These are phyloP conservation scores for Nephotettix cincticeps DNA, from an alignment of 1,140 invertebrate genomes.

Conservation along the genomic window DNA sequence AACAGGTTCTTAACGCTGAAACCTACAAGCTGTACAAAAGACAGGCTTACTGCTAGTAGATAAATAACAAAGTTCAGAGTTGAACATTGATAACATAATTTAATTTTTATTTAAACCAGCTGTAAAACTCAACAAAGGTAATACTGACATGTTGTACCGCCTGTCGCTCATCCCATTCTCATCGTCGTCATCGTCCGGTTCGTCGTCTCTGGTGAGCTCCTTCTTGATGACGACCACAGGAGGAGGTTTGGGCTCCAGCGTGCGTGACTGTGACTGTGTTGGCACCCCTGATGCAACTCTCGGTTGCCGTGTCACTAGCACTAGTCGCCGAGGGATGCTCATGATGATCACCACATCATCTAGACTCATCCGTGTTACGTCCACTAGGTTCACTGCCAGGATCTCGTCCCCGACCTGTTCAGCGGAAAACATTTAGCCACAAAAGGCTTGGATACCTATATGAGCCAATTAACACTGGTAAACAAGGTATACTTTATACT, in stretches of 20 bases:
- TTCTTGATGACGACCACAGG: conserved; percentile 93
- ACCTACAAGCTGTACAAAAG: too few species aligned
- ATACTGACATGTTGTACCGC: conserved; percentile 14
- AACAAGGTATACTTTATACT: too few species aligned
- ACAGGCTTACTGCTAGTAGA: too few species aligned
- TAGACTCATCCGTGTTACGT: conserved; percentile 95
- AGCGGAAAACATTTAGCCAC: too few species aligned
- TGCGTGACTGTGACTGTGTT: conserved; percentile 35
- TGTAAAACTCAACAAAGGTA: too few species aligned
- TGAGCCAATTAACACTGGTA: too few species aligned
- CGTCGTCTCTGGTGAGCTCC: conserved; percentile 82
- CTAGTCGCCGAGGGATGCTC: conserved; percentile 93
- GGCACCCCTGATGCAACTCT: conserved; percentile 26
- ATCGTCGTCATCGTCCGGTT: conserved; percentile 35
- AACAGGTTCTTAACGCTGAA: too few species aligned
- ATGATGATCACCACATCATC: conserved; percentile 99
- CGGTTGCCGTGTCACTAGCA: conserved; percentile 81
- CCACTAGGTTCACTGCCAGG: conserved; percentile 94
- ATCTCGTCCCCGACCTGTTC: conserved; percentile 95
- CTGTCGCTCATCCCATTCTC: conserved; percentile 30
- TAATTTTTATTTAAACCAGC: too few species aligned
- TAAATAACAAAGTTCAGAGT: too few species aligned
- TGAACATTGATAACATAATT: too few species aligned
- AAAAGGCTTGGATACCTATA: too few species aligned
- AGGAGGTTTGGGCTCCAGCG: conserved; percentile 76